Base-by-base conservation (phyloP, 2,113 vertebrate genomes). In the Naja naja region DNA sequence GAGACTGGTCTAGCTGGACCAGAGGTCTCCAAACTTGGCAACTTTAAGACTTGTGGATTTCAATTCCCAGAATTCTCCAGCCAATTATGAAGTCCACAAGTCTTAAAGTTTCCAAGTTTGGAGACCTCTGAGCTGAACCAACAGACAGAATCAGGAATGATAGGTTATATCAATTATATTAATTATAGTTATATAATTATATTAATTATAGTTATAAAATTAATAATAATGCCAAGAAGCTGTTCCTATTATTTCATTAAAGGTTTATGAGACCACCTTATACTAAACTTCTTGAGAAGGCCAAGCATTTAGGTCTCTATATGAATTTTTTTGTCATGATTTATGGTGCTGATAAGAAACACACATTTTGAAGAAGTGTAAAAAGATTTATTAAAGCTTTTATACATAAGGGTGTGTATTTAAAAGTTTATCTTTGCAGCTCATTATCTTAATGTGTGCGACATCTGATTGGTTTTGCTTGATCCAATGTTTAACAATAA, bases 401-500 rank as follows among this genome's bases (percentile, higher is more conserved):
- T 64, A 85, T 64, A 53, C 30, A 81, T 47, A 86, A 64, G 87
- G 88, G 88, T 91, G 87, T 85, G 88, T 53, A 10, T 91, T 58
- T 49, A 23, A 91, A 91, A 8, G 55, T 60, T 86, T 55, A 45
- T n/a, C 39, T 58, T 91, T 54, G 54, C 54, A 91, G 55, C 5
- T 69, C 74, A 34, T 86, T 49, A 60, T 30, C 27, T 55, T 52
- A 85, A 89, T 45, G 58, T 93, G 92, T 54, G 43, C 91, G 8
- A 93, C 91, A 95, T 92, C 95, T 95, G 93, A 94, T 90, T 92
- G 92, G 0, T 0, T 95, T 93, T 96, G 90, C 95, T 95, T 94
- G 94, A 91, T 90, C 92, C 86, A 93, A 87, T 94, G 92, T 93
- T 93, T 39, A 94, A 94, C n/a, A 95, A 95, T 85, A 96, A 96